Evolutionary conservation across 2,797 vertebrate species (phyloP).

Genomic region (Sylvia borin): DNA sequence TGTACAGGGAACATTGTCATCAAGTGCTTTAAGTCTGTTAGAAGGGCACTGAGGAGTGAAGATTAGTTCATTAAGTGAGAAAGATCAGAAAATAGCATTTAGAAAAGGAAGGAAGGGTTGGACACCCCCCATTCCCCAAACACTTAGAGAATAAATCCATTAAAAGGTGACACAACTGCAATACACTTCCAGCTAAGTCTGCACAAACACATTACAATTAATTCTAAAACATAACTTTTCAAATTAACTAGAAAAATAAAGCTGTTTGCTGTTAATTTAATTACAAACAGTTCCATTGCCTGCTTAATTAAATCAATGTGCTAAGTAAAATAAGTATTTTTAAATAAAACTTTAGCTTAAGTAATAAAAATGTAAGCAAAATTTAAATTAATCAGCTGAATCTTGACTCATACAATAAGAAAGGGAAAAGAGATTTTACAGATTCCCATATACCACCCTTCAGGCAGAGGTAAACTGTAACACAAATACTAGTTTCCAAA

Average conservation of each 20-base stretch:
- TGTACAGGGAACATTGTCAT: neutral
- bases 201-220: neutral
- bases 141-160: neutral
- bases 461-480: neutral
- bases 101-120: neutral
- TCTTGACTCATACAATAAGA: neutral
- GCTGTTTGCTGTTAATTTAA: neutral
- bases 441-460: neutral
- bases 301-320: neutral
- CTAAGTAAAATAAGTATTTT: neutral
- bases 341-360: neutral
- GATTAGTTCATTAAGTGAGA: neutral
- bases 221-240: neutral
- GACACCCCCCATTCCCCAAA: neutral
- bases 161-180: neutral
- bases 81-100: neutral
- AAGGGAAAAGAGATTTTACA: neutral
- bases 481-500: neutral
- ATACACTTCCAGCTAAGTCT: neutral
- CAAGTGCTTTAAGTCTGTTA: neutral
- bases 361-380: neutral
- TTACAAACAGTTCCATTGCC: neutral
- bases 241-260: neutral
- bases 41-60: neutral
- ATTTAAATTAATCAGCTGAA: neutral